Conservation (phyloP, 2,797 vertebrate genomes). For the Ambastaia sidthimunki region DNA sequence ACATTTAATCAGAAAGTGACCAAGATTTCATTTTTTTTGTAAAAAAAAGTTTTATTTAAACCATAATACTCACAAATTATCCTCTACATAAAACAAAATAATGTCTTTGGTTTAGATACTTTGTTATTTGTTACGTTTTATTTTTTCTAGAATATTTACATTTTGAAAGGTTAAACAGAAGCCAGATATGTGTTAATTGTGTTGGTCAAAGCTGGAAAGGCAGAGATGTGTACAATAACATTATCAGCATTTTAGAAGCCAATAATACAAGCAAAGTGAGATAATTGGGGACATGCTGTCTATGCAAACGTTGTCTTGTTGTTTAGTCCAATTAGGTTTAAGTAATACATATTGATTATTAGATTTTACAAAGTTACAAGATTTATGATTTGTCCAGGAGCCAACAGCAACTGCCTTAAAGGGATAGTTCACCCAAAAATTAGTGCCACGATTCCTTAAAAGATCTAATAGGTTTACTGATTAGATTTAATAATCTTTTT, state of each 20-base stretch:
- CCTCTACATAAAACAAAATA: constrained; percentile 73
- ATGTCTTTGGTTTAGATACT: constrained; percentile 68
- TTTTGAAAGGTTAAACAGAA: constrained; percentile 63
- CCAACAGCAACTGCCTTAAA: constrained; percentile 1
- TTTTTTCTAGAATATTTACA: constrained; percentile 76
- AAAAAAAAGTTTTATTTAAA: constrained; percentile 75
- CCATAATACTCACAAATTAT: constrained; percentile 68
- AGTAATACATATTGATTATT: not conserved
- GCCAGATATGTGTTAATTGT: constrained; percentile 45
- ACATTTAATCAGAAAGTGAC: not conserved
- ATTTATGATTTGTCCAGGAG: not conserved
- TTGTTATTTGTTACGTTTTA: constrained; percentile 63
- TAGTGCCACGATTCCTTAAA: not conserved
- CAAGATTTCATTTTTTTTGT: constrained; percentile 50
- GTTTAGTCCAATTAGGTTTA: not conserved
- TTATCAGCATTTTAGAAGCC: constrained; percentile 2
- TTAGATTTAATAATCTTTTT: no score
- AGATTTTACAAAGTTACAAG: not conserved
- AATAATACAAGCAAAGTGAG: constrained; percentile 5
- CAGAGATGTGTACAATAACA: constrained; percentile 14
- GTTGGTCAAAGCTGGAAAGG: constrained; percentile 53
- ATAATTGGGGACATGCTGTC: not conserved
- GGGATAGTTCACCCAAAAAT: not conserved
- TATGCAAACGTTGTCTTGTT: not conserved
- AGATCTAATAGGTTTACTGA: no score